These are phyloP conservation scores for Phataginus tetradactyla DNA, from an alignment of 2,797 vertebrate genomes.

Conservation along the genomic window DNA sequence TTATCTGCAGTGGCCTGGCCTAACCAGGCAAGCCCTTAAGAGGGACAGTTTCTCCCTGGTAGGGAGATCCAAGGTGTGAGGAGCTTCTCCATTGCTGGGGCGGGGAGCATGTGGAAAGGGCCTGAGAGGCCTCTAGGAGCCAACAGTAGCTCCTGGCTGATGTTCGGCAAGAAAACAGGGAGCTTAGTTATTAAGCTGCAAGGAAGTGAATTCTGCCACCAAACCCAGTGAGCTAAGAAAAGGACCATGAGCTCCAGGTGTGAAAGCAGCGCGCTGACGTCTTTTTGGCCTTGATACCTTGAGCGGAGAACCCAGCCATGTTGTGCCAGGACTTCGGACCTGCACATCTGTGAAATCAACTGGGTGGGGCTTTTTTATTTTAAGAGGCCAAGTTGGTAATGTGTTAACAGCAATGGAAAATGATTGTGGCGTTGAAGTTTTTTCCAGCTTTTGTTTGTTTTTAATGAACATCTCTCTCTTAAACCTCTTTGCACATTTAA, in stretches of 20 bases:
- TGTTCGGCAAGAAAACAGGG: fast-evolving
- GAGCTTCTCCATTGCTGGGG: neutral
- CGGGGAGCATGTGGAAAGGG: neutral
- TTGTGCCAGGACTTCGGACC: fast-evolving
- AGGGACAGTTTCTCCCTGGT: neutral
- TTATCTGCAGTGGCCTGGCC: neutral
- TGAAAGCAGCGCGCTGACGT: too few relatives aligned
- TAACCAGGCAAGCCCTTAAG: neutral
- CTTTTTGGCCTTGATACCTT: neutral
- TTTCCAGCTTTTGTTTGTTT: neutral
- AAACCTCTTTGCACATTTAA: too few relatives aligned
- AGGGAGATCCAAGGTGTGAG: too few relatives aligned
- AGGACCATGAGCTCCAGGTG: fast-evolving
- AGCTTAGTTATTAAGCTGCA: fast-evolving
- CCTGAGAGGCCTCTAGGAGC: neutral
- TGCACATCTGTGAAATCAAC: fast-evolving
- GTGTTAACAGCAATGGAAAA: neutral
- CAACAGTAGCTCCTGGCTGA: neutral
- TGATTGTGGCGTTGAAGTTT: fast-evolving
- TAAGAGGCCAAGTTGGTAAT: neutral
- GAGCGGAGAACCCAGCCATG: neutral
- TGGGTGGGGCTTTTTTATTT: neutral
- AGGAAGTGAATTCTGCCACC: neutral
- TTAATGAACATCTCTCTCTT: neutral
- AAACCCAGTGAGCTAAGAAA: fast-evolving